These are phyloP conservation scores for Actinemys pallida DNA, from an alignment of 2,113 vertebrate species.

Conservation along the genomic window DNA sequence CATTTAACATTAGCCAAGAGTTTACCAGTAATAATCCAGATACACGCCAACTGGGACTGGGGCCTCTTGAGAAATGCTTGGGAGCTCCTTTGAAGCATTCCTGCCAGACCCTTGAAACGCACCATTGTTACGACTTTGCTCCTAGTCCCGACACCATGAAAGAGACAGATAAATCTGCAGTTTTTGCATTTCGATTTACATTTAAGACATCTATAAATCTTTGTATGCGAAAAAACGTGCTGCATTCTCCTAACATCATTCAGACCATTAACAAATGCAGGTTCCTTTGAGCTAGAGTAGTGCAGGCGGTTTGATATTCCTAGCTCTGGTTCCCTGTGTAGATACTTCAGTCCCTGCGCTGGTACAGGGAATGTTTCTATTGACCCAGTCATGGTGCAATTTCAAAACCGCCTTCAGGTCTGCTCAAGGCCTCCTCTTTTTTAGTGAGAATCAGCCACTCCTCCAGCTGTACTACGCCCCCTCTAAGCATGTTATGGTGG, in stretches of 20 bases:
- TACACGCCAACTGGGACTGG: conserved; percentile 39
- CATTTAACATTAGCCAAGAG: not conserved
- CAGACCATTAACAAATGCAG: conserved; percentile 29
- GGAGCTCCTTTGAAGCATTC: conserved; percentile 67
- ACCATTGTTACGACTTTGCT: conserved; percentile 57
- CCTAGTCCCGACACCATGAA: conserved; percentile 65
- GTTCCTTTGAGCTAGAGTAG: not conserved
- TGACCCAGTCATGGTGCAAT: not conserved
- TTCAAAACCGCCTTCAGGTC: not conserved
- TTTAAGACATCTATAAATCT: conserved; percentile 67
- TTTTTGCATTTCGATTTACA: conserved; percentile 54
- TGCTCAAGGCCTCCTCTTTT: not conserved
- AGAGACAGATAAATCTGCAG: conserved; percentile 67
- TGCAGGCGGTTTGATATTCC: not conserved
- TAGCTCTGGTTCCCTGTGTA: conserved; percentile 22
- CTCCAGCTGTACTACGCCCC: not conserved
- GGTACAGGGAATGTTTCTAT: not conserved
- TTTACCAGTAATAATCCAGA: conserved; percentile 24
- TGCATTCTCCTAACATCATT: conserved; percentile 34
- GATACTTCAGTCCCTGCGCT: fast-evolving
- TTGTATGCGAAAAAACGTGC: conserved; percentile 30
- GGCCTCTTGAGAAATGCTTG: conserved; percentile 60
- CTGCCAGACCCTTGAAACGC: conserved; percentile 68
- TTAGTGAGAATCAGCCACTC: not conserved
- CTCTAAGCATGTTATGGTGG: not conserved